Conservation (phyloP, 2,888 invertebrate genomes). For the Flexamia atlantica region DNA sequence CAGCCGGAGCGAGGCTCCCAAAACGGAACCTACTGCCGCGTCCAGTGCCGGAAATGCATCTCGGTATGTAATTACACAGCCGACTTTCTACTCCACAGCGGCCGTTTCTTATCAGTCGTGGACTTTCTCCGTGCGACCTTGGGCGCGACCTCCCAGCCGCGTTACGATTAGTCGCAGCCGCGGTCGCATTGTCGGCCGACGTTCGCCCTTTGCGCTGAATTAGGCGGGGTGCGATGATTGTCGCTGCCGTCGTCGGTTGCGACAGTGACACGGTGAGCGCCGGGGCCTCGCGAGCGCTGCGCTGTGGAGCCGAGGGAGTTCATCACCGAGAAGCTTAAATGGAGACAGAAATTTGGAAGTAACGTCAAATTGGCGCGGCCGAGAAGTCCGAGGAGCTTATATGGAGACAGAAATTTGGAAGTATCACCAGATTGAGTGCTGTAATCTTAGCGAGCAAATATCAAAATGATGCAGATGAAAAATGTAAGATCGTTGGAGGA, state of each 20-base stretch:
- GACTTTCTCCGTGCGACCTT: slow-evolving; percentile 37
- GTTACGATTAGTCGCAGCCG: not conserved
- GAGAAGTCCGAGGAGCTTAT: no score
- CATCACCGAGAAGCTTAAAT: no score
- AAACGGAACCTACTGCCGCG: not conserved
- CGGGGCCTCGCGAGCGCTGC: no score
- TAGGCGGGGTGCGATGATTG: slow-evolving; percentile 1
- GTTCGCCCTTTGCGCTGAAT: slow-evolving; percentile 24
- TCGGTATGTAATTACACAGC: not conserved
- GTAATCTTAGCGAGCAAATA: no score
- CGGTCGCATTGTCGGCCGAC: slow-evolving; percentile 3
- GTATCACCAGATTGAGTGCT: no score
- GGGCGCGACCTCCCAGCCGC: slow-evolving; percentile 8
- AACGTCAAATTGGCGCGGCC: no score
- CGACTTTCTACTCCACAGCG: not conserved
- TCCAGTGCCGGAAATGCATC: slow-evolving; percentile 28
- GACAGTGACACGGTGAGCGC: not conserved
- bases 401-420: no score
- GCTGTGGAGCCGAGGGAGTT: no score
- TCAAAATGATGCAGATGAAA: no score
- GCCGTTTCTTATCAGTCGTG: slow-evolving; percentile 17
- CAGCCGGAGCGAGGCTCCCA: no score
- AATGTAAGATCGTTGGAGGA: no score
- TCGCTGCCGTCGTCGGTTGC: not conserved
- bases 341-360: no score